Percentiles rank a stretch among this genome's conserved stretches.
Conservation (phyloP, 53 echinoderm and acorn worm species). For the Stichopus horrens region DNA sequence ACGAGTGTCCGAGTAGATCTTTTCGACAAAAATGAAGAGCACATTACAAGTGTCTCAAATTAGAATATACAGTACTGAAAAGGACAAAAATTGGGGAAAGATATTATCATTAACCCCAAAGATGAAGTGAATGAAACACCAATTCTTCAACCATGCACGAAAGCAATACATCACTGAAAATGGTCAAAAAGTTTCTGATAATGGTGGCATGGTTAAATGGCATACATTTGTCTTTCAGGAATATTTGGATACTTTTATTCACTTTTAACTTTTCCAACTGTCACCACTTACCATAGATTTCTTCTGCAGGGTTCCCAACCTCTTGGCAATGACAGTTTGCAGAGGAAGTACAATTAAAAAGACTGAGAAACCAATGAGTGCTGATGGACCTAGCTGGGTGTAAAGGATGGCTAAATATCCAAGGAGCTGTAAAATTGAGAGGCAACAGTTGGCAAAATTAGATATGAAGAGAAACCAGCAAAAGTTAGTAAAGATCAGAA, state of each 20-base stretch:
- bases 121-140: too few relatives aligned
- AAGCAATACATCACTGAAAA: too few relatives aligned
- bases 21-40: not conserved
- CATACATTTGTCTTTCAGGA: too few relatives aligned
- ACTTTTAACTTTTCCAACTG: too few relatives aligned
- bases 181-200: too few relatives aligned
- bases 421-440: conserved; percentile 40
- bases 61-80: too few relatives aligned
- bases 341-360: conserved; percentile 56
- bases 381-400: conserved; percentile 49
- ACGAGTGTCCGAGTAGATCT: conserved; percentile 70
- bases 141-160: not conserved
- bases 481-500: too few relatives aligned
- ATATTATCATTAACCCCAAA: too few relatives aligned
- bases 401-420: conserved; percentile 62
- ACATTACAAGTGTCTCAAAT: not conserved
- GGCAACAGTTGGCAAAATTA: not conserved
- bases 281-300: conserved; percentile 20
- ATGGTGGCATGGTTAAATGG: too few relatives aligned
- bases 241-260: too few relatives aligned
- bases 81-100: too few relatives aligned
- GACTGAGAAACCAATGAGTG: conserved; percentile 59
- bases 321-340: conserved; percentile 55
- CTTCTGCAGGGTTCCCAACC: conserved; percentile 28
- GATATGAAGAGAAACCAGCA: not conserved